Conservation (phyloP, 1,140 invertebrate species). For the Polyergus mexicanus region DNA sequence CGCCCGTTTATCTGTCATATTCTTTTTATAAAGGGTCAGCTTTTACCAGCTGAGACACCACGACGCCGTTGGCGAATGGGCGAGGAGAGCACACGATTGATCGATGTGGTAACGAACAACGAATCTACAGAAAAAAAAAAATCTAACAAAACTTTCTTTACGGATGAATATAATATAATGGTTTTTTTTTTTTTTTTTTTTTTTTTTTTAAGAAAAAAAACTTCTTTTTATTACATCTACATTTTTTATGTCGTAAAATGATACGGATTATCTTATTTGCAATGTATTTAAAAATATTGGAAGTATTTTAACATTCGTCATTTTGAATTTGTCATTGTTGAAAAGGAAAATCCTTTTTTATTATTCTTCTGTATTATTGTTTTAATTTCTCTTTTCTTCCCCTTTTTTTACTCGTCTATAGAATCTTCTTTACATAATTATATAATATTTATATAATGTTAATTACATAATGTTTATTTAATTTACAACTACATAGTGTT, state of each 20-base stretch:
- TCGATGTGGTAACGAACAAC: neutral
- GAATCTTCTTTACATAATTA: neutral
- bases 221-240: neutral
- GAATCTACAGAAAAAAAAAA: neutral
- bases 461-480: neutral
- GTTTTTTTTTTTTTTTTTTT: no score
- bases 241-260: neutral
- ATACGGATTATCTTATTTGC: neutral
- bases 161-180: neutral
- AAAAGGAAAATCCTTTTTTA: neutral
- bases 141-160: neutral
- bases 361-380: neutral
- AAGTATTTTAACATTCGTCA: neutral
- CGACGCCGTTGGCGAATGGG: neutral
- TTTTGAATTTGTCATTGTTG: no score
- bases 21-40: slow-evolving; percentile 44
- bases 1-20: neutral
- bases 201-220: neutral
- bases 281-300: neutral
- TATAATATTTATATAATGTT: neutral
- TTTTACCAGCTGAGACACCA: slow-evolving; percentile 2
- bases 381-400: neutral
- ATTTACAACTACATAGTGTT: neutral
- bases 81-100: neutral
- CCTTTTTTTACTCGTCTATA: neutral